Base-by-base conservation (phyloP, 2,797 vertebrate genomes). In the Coregonus ussuriensis region DNA sequence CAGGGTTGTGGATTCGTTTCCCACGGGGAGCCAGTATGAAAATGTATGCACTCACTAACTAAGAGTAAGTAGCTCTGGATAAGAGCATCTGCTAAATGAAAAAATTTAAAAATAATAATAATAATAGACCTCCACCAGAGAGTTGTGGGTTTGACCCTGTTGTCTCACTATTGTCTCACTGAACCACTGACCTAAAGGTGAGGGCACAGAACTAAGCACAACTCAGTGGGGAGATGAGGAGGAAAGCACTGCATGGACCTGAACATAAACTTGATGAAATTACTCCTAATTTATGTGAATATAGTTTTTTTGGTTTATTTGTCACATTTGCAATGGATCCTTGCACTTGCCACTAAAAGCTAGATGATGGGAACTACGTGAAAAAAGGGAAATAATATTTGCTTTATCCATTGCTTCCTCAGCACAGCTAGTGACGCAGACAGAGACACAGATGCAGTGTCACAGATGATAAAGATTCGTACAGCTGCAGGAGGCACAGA, bases 81-180 rank as follows among this genome's bases (percentile, higher is more conserved):
- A 25, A 25, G 25, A 25, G 25, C 25, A 25, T 25, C 25, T 25
- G 25, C 25, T 25, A 25, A 25, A 25, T 25, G 25, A 25, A 25
- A 25, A 1, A 1, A 1, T 25, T 25, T 25, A 25, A 25, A 25
- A 25, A 25, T 25, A 25, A 25, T 25, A 25, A 25, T 25, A 25
- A 25, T 25, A 25, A 25, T 25, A 83, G 76, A 70, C 72, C 79
- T 74, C 76, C 76, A 77, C 67, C 62, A 79, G 74, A 84, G 68
- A 73, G 37, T 70, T 88, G 79, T 77, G 86, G 78, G 65, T 86
- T 83, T n/a, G 18, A 25, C 21, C 16, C 59, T 63, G 25, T 63
- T 25, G 67, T 69, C 6, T 33, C 71, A 65, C 78, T 80, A 72
- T 88, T 86, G 82, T 88, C 87, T 83, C 83, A 79, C 76, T 81